Percentiles rank a stretch among this genome's conserved stretches.
Evolutionary conservation across 35 echinoderm and acorn worm species (phyloP).

Genomic region (Apostichopus japonicus): DNA sequence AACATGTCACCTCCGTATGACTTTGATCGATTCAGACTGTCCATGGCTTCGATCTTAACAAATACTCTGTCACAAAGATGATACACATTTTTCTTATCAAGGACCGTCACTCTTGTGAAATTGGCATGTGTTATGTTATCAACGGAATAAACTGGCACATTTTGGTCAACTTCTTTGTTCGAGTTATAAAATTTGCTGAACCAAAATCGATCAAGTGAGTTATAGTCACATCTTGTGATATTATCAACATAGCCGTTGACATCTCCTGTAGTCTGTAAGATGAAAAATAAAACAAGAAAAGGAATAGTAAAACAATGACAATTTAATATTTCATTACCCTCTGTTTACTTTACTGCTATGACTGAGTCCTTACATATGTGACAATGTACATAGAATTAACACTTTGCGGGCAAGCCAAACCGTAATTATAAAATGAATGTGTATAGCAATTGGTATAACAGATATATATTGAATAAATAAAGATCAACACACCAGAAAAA

Average conservation of each 20-base stretch:
- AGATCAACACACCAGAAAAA: too few species aligned
- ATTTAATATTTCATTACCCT: too few species aligned
- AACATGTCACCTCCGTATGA: constrained; percentile 3
- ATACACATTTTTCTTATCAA: not conserved
- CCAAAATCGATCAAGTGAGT: not conserved
- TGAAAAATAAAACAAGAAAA: too few species aligned
- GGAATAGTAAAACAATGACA: too few species aligned
- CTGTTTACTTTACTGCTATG: too few species aligned
- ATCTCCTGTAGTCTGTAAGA: not conserved
- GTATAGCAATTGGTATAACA: too few species aligned
- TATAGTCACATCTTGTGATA: not conserved
- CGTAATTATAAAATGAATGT: too few species aligned
- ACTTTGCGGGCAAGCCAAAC: too few species aligned
- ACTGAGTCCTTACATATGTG: too few species aligned
- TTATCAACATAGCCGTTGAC: not conserved
- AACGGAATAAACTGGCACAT: not conserved
- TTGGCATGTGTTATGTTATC: constrained; percentile 10
- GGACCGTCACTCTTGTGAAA: not conserved
- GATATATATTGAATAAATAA: too few species aligned
- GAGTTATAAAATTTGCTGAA: not conserved
- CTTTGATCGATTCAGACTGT: not conserved
- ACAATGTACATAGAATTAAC: too few species aligned
- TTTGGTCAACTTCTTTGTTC: not conserved
- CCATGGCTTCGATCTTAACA: constrained; percentile 12
- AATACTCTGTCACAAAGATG: not conserved